Conservation (phyloP, 2,113 vertebrate species). For the Cyprinodon brontotheroides region DNA sequence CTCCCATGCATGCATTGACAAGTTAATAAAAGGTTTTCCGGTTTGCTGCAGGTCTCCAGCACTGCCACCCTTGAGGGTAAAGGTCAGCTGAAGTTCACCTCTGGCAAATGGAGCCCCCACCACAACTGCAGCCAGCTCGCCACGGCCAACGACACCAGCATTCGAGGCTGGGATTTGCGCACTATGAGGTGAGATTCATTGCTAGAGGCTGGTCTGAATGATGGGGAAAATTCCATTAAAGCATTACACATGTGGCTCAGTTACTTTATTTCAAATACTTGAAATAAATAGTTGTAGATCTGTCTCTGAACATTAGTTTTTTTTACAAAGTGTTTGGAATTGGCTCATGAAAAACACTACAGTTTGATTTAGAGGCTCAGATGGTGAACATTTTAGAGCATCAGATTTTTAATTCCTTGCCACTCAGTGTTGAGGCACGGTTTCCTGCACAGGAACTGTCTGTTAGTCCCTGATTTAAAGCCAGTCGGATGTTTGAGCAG, state of each 20-base stretch:
- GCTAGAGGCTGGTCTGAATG: neutral
- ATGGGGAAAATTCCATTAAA: constrained; percentile 1
- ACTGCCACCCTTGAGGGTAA: constrained; percentile 91
- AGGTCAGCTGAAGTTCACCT: constrained; percentile 95
- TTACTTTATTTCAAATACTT: neutral
- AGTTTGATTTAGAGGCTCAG: neutral
- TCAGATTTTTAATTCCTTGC: constrained; percentile 23
- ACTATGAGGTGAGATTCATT: constrained; percentile 87
- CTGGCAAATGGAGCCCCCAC: constrained; percentile 95
- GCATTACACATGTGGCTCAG: neutral
- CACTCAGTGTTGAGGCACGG: constrained; percentile 29
- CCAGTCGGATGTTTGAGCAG: constrained; percentile 12
- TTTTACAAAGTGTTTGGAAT: neutral
- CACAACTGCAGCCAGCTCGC: constrained; percentile 96
- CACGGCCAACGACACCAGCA: constrained; percentile 91
- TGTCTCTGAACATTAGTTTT: constrained; percentile 6
- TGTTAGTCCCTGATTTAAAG: constrained; percentile 26
- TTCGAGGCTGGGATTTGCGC: constrained; percentile 95
- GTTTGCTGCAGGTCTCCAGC: constrained; percentile 84
- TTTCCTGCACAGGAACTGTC: constrained; percentile 18
- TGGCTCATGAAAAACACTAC: neutral
- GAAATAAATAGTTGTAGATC: neutral
- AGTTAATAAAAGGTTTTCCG: constrained; percentile 14
- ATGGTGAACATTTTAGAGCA: neutral
- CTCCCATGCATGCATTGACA: neutral